These are phyloP conservation scores for Tinea semifulvella DNA, from an alignment of 2,888 invertebrate genomes.

Conservation along the genomic window DNA sequence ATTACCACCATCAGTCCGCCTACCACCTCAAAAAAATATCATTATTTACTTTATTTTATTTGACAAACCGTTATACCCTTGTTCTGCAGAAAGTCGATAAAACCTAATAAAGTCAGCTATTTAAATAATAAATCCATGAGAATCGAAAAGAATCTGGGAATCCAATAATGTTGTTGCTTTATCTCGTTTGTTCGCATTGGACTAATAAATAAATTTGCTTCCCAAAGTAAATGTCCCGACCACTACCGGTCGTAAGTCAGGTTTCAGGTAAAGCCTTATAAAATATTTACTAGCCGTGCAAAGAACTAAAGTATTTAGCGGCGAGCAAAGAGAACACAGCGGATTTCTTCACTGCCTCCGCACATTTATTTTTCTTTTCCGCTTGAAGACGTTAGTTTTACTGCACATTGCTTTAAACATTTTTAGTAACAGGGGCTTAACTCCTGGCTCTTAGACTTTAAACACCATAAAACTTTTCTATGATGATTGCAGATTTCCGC, in stretches of 20 bases:
- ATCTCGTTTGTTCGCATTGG: constrained; percentile 3
- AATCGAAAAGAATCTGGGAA: neutral
- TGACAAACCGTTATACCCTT: no score
- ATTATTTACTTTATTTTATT: no score
- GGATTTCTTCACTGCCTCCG: constrained; percentile 25
- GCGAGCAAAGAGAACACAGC: constrained; percentile 25
- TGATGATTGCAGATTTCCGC: constrained; percentile 5
- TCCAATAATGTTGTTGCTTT: constrained; percentile 7
- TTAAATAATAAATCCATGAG: constrained; percentile 1
- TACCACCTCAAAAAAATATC: no score
- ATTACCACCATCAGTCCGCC: no score
- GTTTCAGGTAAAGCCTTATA: constrained; percentile 30
- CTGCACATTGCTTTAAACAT: constrained; percentile 26
- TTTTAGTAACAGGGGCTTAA: neutral
- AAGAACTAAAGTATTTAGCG: constrained; percentile 39
- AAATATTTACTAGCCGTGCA: constrained; percentile 38
- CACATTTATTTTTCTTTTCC: constrained; percentile 28
- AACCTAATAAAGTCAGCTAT: constrained; percentile 5
- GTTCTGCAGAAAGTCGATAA: no score
- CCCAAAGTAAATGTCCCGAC: constrained; percentile 14
- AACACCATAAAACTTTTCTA: constrained; percentile 5
- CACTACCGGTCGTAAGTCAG: constrained; percentile 20
- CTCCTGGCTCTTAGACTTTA: constrained; percentile 1
- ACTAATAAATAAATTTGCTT: constrained; percentile 12
- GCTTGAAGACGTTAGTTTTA: constrained; percentile 26